Base-by-base conservation (phyloP, 1,140 invertebrate species). In the Pseudomyrmex flavicornis region DNA sequence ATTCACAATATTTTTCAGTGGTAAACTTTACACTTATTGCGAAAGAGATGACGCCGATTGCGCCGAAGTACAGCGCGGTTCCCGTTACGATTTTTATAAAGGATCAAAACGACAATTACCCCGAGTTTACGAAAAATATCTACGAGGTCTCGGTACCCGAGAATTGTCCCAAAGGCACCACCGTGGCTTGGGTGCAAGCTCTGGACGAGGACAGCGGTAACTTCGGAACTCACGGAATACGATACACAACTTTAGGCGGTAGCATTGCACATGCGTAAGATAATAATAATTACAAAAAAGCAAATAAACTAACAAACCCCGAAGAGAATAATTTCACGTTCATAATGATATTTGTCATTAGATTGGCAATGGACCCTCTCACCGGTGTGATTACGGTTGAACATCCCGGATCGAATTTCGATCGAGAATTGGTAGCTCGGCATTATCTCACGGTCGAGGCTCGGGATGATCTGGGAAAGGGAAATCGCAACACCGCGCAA, bases 81-180 rank as follows among this genome's bases (percentile, higher is more conserved):
- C 96, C 97, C 56, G 97, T 99, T 2, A 97, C 96, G 12, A 96
- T 99, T 62, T 96, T 97, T 85, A 97, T 99, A 89, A 95, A 97
- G 84, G 98, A 99, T 94, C 96, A 97, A 92, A 99, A 99, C 91
- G 98, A 99, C 92, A 99, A 99, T 93, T 97, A 97, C 91, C 98
- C 98, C 0, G 97, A 98, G 92, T 99, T 99, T 91, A 96, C 95
- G 0, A 95, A 97, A 89, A 94, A 95, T 17, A 91, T 96, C 46
- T 99, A 99, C 92, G 97, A 97, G 89, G 96, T 97, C 1, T 96
- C 95, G 1, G 95, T 98, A 35, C 95, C 95, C 13, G 98, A 99
- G 94, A 98, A 99, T 93, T 97, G 97, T 91, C 95, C 95, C 26
- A 94, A 96, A 52, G 98, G 98, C 13, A 98, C 97, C 0, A 97